Evolutionary conservation across 1,140 invertebrate genomes (phyloP).

Genomic region (Scaptomyza montana): DNA sequence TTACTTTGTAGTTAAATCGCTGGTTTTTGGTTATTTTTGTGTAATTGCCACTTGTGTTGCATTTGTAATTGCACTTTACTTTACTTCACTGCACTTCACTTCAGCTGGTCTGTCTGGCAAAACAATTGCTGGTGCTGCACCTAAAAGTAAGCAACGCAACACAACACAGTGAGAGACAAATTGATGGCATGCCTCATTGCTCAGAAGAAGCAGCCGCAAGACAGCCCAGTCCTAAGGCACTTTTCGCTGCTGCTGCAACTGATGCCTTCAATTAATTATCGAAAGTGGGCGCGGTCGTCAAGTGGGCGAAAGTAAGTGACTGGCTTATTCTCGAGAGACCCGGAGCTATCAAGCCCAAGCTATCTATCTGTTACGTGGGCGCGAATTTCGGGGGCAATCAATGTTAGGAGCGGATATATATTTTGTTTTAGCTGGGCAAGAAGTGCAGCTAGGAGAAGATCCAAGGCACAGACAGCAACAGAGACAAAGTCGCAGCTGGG

Average conservation of each 20-base stretch:
- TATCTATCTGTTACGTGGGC: constrained; percentile 32
- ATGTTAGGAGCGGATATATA: constrained; percentile 82
- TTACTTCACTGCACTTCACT: constrained; percentile 42
- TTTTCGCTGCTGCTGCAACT: constrained; percentile 68
- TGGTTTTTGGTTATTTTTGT: constrained; percentile 5
- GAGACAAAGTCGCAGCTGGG: constrained; percentile 15
- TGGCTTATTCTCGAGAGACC: constrained; percentile 18
- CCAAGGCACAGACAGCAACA: constrained; percentile 12
- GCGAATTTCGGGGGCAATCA: constrained; percentile 69
- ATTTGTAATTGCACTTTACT: constrained; percentile 81
- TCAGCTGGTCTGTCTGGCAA: constrained; percentile 39
- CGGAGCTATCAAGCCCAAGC: neutral
- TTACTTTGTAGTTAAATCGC: constrained; percentile 13
- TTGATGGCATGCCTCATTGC: constrained; percentile 77
- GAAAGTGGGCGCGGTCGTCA: constrained; percentile 83
- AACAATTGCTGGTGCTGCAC: constrained; percentile 40
- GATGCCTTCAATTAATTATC: constrained; percentile 83
- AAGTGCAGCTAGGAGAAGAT: constrained; percentile 53
- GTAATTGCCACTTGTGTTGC: constrained; percentile 71
- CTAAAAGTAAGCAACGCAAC: constrained; percentile 53
- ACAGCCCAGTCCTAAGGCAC: constrained; percentile 10
- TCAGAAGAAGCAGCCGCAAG: constrained; percentile 20
- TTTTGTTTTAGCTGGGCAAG: constrained; percentile 72
- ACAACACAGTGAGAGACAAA: constrained; percentile 67
- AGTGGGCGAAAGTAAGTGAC: constrained; percentile 70